A percentile compares a stretch with the other conserved stretches of the same genome.
Conservation (phyloP, 2,888 invertebrate genomes). For the Hyposoter didymator region DNA sequence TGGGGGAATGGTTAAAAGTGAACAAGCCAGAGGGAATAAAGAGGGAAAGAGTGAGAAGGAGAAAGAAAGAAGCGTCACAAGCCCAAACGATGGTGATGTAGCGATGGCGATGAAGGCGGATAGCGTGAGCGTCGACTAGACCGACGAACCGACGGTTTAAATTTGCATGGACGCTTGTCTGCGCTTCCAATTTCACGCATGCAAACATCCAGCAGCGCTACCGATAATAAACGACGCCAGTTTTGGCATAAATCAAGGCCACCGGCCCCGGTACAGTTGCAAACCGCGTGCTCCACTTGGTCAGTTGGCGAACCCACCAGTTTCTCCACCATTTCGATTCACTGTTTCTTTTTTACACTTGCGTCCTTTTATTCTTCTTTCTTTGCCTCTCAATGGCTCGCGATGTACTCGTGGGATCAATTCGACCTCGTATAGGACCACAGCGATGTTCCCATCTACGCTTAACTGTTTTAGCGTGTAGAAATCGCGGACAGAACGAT, state of each 20-base stretch:
- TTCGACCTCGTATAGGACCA: neutral
- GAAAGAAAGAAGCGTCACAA: slow-evolving; percentile 28
- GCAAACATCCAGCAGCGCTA: slow-evolving; percentile 77
- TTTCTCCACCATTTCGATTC: slow-evolving; percentile 38
- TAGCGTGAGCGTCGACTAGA: slow-evolving; percentile 68
- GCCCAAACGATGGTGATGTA: slow-evolving; percentile 25
- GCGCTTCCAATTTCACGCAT: slow-evolving; percentile 83
- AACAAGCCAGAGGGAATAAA: neutral
- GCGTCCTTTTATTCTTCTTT: neutral
- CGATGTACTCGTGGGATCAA: slow-evolving; percentile 28
- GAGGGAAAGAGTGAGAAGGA: slow-evolving; percentile 19
- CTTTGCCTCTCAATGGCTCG: neutral
- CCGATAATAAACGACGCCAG: slow-evolving; percentile 76
- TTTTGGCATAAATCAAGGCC: slow-evolving; percentile 81
- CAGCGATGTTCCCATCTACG: neutral
- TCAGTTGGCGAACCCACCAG: slow-evolving; percentile 52
- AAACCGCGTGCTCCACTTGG: slow-evolving; percentile 51
- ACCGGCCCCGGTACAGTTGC: slow-evolving; percentile 47
- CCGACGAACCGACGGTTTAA: slow-evolving; percentile 78
- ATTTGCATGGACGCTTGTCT: slow-evolving; percentile 82
- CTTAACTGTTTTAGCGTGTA: neutral
- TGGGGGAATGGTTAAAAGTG: slow-evolving; percentile 9
- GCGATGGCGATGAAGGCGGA: slow-evolving; percentile 62
- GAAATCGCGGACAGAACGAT: neutral
- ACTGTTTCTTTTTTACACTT: slow-evolving; percentile 22